phyloP scores from a whole-genome alignment of 2,888 invertebrate species.

The Harpagoxenus sublaevis region DNA sequence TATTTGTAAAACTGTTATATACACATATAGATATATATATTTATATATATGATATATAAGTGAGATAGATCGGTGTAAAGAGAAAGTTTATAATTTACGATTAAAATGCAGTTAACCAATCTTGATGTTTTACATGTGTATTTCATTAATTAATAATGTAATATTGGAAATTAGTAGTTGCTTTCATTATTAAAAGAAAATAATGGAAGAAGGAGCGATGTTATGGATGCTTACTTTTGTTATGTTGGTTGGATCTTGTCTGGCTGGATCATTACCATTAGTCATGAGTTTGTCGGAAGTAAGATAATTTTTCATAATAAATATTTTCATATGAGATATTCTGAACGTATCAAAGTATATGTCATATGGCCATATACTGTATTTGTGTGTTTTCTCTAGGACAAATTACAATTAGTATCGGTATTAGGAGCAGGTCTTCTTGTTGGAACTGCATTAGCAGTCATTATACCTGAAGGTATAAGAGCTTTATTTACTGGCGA shows the following conservation, averaged over 20 bases:
- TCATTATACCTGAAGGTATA: constrained; percentile 99
- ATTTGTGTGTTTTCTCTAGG: constrained; percentile 88
- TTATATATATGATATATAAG: neutral
- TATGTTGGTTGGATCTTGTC: constrained; percentile 98
- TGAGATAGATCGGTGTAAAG: neutral
- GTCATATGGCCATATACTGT: constrained; percentile 52
- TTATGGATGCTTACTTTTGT: constrained; percentile 94
- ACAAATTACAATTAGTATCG: constrained; percentile 96
- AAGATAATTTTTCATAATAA: constrained; percentile 74
- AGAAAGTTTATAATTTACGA: constrained; percentile 23
- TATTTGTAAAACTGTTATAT: neutral
- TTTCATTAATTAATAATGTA: constrained; percentile 50
- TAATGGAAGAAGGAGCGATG: constrained; percentile 95
- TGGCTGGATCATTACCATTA: constrained; percentile 97
- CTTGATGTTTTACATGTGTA: neutral
- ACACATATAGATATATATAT: neutral
- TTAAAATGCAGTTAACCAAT: neutral
- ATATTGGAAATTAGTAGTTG: constrained; percentile 44
- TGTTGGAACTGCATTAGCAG: constrained; percentile 98
- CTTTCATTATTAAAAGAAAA: constrained; percentile 67
- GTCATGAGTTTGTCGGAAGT: constrained; percentile 98
- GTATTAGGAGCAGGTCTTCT: constrained; percentile 98
- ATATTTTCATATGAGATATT: constrained; percentile 33
- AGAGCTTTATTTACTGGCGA: constrained; percentile 89
- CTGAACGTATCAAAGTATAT: neutral